Percentiles rank a stretch among this genome's conserved stretches.
phyloP scores from a whole-genome alignment of 2,888 invertebrate species.

The Poecilus cupreus region DNA sequence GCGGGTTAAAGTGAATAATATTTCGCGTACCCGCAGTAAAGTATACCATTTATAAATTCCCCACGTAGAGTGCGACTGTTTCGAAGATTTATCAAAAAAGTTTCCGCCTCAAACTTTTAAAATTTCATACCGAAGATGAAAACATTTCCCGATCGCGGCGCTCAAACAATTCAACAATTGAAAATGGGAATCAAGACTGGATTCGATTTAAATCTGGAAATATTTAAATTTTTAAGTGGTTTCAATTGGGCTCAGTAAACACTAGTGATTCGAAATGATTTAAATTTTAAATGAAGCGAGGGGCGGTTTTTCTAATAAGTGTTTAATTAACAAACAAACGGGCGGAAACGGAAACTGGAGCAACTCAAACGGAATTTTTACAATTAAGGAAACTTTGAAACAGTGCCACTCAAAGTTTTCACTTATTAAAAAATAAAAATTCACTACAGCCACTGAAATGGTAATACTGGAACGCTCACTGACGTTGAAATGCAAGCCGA shows the following conservation, averaged over 20 bases:
- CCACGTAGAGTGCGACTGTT: slow-evolving; percentile 18
- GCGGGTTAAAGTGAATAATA: slow-evolving; percentile 19
- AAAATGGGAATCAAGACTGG: slow-evolving; percentile 1
- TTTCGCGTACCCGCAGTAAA: slow-evolving; percentile 7
- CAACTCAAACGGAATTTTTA: neutral
- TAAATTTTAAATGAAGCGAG: slow-evolving; percentile 28
- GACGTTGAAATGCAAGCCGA: too few species aligned
- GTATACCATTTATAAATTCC: slow-evolving; percentile 27
- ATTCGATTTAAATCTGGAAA: slow-evolving; percentile 7
- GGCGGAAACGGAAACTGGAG: neutral
- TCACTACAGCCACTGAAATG: too few species aligned
- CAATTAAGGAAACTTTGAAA: too few species aligned
- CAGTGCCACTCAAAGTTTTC: too few species aligned
- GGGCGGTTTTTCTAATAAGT: slow-evolving; percentile 30
- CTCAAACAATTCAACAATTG: slow-evolving; percentile 22
- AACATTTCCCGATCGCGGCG: slow-evolving; percentile 1
- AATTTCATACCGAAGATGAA: slow-evolving; percentile 35
- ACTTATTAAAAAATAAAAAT: too few species aligned
- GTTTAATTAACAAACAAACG: slow-evolving; percentile 9
- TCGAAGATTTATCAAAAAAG: slow-evolving; percentile 43
- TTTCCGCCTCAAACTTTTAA: slow-evolving; percentile 32
- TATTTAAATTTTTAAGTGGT: slow-evolving; percentile 38
- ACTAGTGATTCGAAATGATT: slow-evolving; percentile 31
- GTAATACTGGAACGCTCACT: too few species aligned
- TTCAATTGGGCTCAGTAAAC: slow-evolving; percentile 20